phyloP scores from a whole-genome alignment of 2,113 vertebrate species.

The Pteropus alecto region DNA sequence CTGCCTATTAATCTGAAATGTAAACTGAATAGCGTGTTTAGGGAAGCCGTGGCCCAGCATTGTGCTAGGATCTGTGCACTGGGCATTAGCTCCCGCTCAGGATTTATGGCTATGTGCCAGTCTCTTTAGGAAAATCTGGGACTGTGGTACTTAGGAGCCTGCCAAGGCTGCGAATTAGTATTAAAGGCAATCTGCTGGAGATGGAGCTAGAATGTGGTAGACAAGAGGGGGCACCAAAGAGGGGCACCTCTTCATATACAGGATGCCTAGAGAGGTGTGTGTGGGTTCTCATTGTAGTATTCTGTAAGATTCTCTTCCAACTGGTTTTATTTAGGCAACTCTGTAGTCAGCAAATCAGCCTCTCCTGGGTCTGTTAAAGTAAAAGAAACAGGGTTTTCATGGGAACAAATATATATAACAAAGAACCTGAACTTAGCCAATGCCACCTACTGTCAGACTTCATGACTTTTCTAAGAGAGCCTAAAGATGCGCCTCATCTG shows the following conservation, averaged over 20 bases:
- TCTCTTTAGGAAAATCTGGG: background rate
- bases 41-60: background rate
- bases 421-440: background rate
- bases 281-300: background rate
- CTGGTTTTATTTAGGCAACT: conserved; percentile 23
- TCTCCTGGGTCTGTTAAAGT: background rate
- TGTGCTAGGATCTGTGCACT: background rate
- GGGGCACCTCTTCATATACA: fast-evolving
- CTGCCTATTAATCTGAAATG: conserved; percentile 52
- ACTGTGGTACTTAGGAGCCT: background rate
- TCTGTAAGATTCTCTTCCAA: background rate
- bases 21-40: background rate
- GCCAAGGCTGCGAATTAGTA: background rate
- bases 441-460: background rate
- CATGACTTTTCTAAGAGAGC: background rate
- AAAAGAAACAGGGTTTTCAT: conserved; percentile 10
- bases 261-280: background rate
- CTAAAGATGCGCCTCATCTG: background rate
- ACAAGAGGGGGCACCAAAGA: background rate
- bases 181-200: background rate
- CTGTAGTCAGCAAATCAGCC: conserved; percentile 1
- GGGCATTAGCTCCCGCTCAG: fast-evolving
- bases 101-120: no score
- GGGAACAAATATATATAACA: conserved; percentile 17
- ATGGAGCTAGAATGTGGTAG: background rate